Evolutionary conservation across 2,888 invertebrate genomes (phyloP), one percentile per base, ranked within the genome.

Genomic region (Xanthorhoe spadicearia): DNA sequence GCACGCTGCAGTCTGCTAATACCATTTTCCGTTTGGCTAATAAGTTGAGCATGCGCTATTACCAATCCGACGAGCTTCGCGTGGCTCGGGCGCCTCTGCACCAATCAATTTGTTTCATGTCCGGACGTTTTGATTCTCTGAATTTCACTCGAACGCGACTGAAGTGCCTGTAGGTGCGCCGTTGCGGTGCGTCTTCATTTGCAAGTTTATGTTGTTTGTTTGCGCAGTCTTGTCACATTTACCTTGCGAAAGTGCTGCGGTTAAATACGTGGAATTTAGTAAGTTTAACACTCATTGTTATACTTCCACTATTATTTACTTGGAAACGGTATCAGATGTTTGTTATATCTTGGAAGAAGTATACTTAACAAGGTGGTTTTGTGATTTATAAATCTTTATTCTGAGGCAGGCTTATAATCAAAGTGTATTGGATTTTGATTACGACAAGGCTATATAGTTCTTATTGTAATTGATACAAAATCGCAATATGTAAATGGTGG

Each of bases 41-140:
- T 93, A 90, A 92, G 92, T 90, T 93, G 93, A 92, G 90, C 91
- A 89, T 89, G 85, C 87, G 83, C 90, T 92, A 93, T 92, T 92
- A 92, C 89, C 92, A 93, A 92, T 93, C 89, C 87, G 87, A 83
- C 83, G 85, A 84, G 87, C 83, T 85, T 81, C 87, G 80, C 83
- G 86, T 82, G 83, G 77, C 79, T 77, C 82, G 84, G 84, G 82
- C 84, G 83, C 85, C 83, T 83, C 85, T 86, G 86, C 86, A 82
- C 82, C 92, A 92, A 93, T 93, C 91, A 92, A 92, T 92, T 90
- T 88, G 89, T 87, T 90, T 88, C 85, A 87, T 85, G 85, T 89
- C 86, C 84, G 88, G 85, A 87, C 88, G 88, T 89, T 91, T 89
- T 89, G 90, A 92, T 90, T 92, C 85, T 83, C 83, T 81, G 84